These are phyloP conservation scores for Trachelus stipa DNA, from an alignment of 2,888 invertebrate genomes.

Conservation along the genomic window DNA sequence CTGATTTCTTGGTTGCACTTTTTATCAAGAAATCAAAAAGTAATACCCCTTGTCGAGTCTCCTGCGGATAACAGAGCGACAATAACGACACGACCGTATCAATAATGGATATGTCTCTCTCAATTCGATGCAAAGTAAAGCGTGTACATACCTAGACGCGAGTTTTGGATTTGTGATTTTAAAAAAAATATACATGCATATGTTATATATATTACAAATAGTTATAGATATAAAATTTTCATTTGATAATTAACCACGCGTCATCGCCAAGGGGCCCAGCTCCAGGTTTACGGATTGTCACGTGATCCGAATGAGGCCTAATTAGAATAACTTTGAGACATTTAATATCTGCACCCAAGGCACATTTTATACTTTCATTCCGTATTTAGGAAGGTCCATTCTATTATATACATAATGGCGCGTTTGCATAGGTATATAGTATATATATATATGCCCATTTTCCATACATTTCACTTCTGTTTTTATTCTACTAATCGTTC, in stretches of 20 bases:
- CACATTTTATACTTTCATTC: constrained; percentile 66
- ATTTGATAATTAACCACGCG: constrained; percentile 11
- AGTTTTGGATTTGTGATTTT: neutral
- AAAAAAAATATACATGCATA: neutral
- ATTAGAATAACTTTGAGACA: constrained; percentile 39
- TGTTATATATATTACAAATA: neutral
- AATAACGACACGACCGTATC: neutral
- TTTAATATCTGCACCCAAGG: constrained; percentile 63
- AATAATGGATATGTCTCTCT: neutral
- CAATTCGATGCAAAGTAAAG: neutral
- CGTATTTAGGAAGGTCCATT: constrained; percentile 43
- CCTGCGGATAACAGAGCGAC: constrained; percentile 8
- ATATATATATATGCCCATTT: neutral
- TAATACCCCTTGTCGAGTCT: constrained; percentile 11
- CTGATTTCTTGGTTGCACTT: constrained; percentile 60
- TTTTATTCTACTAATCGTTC: neutral
- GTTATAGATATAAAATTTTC: neutral
- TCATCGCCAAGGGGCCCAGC: constrained; percentile 37
- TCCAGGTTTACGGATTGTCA: constrained; percentile 48
- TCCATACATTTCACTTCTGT: neutral
- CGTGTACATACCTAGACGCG: neutral
- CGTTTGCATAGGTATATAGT: constrained; percentile 10
- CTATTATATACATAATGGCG: constrained; percentile 22
- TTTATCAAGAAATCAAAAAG: constrained; percentile 8
- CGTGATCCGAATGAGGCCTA: constrained; percentile 40